A percentile compares a stretch with the other conserved stretches of the same genome.
These are phyloP conservation scores for Hippocampus abdominalis DNA, from an alignment of 2,113 vertebrate genomes.

Conservation along the genomic window DNA sequence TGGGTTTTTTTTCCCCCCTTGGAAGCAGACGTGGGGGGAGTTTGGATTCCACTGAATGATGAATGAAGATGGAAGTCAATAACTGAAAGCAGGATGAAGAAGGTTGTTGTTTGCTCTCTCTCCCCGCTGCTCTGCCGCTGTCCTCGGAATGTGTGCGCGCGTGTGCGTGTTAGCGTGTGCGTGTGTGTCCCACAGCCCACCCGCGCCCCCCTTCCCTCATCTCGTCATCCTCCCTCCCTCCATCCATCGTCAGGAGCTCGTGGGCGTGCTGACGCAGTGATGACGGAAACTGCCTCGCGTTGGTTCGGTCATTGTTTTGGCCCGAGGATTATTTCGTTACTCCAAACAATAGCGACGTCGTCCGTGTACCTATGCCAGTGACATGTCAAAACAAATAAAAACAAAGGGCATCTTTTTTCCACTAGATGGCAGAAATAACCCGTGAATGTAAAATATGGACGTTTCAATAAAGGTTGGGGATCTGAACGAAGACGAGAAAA, in stretches of 20 bases:
- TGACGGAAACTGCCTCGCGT: conserved; percentile 79
- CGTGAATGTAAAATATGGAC: background rate
- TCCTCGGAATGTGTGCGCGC: background rate
- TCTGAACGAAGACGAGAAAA: background rate
- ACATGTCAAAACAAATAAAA: background rate
- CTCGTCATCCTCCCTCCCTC: background rate
- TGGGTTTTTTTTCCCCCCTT: background rate
- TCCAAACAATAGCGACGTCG: background rate
- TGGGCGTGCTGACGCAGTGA: conserved; percentile 81
- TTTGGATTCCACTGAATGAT: conserved; percentile 30
- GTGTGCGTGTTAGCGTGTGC: background rate
- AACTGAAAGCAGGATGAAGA: background rate
- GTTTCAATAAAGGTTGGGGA: background rate
- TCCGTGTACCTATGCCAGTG: background rate
- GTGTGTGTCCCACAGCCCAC: background rate
- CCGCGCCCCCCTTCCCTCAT: background rate
- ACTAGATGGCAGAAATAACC: background rate
- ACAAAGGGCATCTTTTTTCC: background rate
- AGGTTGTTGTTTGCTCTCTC: conserved; percentile 22
- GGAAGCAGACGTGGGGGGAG: background rate
- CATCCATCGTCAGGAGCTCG: background rate
- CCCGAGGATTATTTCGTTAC: background rate
- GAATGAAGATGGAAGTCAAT: conserved; percentile 8
- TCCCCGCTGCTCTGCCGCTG: background rate
- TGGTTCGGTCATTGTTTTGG: background rate